Base-by-base conservation (phyloP, 2,797 vertebrate genomes). In the Ctenosaura bakeri region DNA sequence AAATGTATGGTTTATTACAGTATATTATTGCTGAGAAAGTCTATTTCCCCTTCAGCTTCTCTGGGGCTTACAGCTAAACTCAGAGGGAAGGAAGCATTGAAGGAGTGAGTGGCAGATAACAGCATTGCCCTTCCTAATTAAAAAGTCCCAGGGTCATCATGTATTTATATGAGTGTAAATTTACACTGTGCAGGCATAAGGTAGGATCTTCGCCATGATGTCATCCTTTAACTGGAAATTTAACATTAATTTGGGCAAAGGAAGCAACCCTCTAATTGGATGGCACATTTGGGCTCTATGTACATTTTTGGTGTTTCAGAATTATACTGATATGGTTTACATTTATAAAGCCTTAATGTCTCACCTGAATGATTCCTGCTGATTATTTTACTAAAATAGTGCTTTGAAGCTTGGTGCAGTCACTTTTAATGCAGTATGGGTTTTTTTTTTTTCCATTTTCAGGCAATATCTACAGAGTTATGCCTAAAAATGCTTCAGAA, bases 401-500 rank as follows among this genome's bases (percentile, higher is more conserved):
- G 26, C 13, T n/a, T 56, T 71, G 8, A 80, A 69, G 9, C 12
- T 10, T 83, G 18, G 35, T 52, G 4, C 79, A 83, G 50, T 10
- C 16, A 13, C 4, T 83, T 84, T 64, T 91, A 38, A 73, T 12
- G 42, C 76, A 78, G 24, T 87, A 12, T 92, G 90, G 29, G n/a
- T n/a, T n/a, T n/a, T 83, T 35, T 16, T 54, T 90, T n/a, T 87
- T 35, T 92, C 94, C 93, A 93, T 93, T 81, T 90, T 85, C 91
- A 95, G 97, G 88, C 91, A 93, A 92, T 9, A 35, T 73, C 82
- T 94, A 88, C 94, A 79, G 79, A 86, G 14, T 87, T 66, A 59
- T 88, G 93, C 94, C 96, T 93, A 94, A 89, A 89, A 82, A 66
- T 92, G 90, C 90, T 88, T 94, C 96, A 52, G 93, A 96, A 91